Evolutionary conservation across 2,888 invertebrate genomes (phyloP), one percentile per base, ranked within the genome.

Genomic region (Dioctria rufipes): DNA sequence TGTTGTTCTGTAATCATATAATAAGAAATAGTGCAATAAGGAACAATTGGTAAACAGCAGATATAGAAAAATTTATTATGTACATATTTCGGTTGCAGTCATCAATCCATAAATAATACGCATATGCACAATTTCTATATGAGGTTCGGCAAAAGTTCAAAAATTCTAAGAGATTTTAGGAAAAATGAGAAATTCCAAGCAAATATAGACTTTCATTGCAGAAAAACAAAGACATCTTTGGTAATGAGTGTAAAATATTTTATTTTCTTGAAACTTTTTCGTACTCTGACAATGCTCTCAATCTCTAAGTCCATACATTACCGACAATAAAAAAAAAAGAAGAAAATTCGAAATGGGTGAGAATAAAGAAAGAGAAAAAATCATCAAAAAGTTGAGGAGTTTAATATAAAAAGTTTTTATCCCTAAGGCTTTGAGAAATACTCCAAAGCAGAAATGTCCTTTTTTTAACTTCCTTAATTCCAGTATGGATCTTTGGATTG

Each of bases 341-440:
- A 9, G 49, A 46, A 46, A 46, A 6, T 46, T 46, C 49, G 49
- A 6, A 46, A 25, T 25, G 49, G 49, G 1, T 6, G 49, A 46
- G 54, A 65, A 37, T 65, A 4, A 11, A 49, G 39, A 46, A 69
- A 69, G 37, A 69, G 37, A 69, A 51, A n/a, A 51, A 69, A 51
- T 51, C 25, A 65, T 37, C 39, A 39, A 37, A 9, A 67, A 67
- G 67, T 67, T 46, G 25, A 69, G 69, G 69, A 39, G 11, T 46
- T 69, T 25, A 5, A 69, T 51, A 54, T 69, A 69, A 69, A 25
- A 69, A 69, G 25, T 51, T 69, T 69, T 39, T 3, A 37, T 11
- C 51, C 54, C 3, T 54, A 54, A 54, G 54, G 11, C 54, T 9
- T 46, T 46, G 9, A 9, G 49, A 46, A 46, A 46, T 54, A 11